Evolutionary conservation across 2,888 invertebrate genomes (phyloP).

Genomic region (Eupithecia abbreviata): DNA sequence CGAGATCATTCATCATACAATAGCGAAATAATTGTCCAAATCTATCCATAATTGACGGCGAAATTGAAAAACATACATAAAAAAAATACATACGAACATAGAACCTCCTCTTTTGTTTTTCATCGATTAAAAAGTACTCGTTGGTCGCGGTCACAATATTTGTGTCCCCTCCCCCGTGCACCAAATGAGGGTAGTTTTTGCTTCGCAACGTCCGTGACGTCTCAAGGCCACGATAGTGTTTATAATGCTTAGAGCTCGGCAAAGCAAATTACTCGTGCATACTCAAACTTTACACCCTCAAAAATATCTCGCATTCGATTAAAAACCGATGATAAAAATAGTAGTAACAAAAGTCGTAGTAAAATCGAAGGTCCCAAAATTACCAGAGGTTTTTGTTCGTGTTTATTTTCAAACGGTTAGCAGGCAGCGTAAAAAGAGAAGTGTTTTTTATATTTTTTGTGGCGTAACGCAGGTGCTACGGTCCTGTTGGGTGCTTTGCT

Average conservation of each 20-base stretch:
- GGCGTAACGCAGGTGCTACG: slow-evolving; percentile 76
- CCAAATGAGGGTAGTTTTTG: not conserved
- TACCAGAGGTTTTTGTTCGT: slow-evolving; percentile 26
- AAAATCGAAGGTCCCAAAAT: slow-evolving; percentile 21
- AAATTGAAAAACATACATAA: no score
- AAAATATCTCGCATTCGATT: not conserved
- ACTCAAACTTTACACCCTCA: not conserved
- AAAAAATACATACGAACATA: no score
- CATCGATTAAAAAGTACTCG: no score
- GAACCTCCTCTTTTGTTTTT: no score
- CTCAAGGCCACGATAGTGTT: not conserved
- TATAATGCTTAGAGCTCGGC: not conserved
- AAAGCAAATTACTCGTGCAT: not conserved
- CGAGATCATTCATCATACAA: no score
- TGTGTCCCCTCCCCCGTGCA: not conserved
- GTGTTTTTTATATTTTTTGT: slow-evolving; percentile 63
- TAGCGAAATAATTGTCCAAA: no score
- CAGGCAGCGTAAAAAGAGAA: slow-evolving; percentile 50
- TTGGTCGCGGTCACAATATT: no score
- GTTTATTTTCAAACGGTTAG: slow-evolving; percentile 47
- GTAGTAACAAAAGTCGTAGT: slow-evolving; percentile 19
- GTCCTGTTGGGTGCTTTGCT: slow-evolving; percentile 57
- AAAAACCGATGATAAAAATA: not conserved
- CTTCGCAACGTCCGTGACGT: not conserved
- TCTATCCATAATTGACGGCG: no score